A percentile compares a stretch with the other conserved stretches of the same genome.
Evolutionary conservation across 2,113 vertebrate species (phyloP).

Genomic region (Prolemur simus): DNA sequence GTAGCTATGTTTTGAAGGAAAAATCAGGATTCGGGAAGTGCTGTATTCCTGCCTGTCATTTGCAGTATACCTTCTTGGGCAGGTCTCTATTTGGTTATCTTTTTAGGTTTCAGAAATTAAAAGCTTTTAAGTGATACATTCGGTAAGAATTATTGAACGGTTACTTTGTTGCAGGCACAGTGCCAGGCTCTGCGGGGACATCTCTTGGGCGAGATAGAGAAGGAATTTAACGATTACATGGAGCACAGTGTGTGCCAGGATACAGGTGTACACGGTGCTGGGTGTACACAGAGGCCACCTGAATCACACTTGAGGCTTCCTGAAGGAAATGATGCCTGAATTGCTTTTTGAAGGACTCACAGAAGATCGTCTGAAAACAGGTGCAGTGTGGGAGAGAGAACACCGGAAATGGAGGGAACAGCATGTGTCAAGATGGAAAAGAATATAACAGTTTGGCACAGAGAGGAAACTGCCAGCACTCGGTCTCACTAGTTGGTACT

Average conservation of each 20-base stretch:
- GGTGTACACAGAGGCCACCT: background rate
- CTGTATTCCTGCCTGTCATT: background rate
- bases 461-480: background rate
- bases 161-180: background rate
- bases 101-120: background rate
- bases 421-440: background rate
- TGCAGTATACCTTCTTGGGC: background rate
- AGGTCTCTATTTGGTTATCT: slow-evolving; percentile 16
- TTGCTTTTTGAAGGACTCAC: background rate
- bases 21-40: background rate
- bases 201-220: background rate
- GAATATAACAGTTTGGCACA: background rate
- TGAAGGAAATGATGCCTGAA: background rate
- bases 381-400: background rate
- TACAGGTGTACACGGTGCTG: too few relatives aligned
- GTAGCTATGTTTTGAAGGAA: background rate
- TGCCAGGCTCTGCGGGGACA: background rate
- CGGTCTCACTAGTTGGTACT: background rate
- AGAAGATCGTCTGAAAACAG: background rate
- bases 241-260: too few relatives aligned
- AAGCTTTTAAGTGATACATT: background rate
- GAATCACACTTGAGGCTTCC: background rate
- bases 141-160: background rate
- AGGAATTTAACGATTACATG: background rate
- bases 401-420: background rate